phyloP scores from a whole-genome alignment of 2,113 vertebrate genomes.

The Etheostoma spectabile region DNA sequence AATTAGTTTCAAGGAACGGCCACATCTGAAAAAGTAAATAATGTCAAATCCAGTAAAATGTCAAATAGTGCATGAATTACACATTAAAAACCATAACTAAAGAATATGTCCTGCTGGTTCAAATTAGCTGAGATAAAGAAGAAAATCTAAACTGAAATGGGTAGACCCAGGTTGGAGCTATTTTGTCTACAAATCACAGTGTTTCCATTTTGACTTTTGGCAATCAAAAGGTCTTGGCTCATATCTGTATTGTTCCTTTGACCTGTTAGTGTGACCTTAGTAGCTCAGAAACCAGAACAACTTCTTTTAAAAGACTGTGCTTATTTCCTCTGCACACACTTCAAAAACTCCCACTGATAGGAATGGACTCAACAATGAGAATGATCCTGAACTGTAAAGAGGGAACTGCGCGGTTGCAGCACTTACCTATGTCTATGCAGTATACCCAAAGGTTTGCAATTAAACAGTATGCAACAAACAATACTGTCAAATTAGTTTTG shows the following conservation, averaged over 20 bases:
- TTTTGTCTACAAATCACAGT: conserved; percentile 44
- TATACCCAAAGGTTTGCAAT: neutral
- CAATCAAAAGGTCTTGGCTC: conserved; percentile 52
- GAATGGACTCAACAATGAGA: neutral
- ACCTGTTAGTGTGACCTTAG: conserved; percentile 41
- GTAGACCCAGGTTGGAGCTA: conserved; percentile 11
- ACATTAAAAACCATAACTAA: neutral
- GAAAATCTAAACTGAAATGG: neutral
- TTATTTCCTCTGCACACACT: conserved; percentile 46
- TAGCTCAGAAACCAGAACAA: conserved; percentile 37
- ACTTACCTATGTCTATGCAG: neutral
- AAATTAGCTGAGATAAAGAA: neutral
- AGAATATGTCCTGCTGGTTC: neutral
- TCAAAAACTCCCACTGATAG: conserved; percentile 23
- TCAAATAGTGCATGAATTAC: neutral
- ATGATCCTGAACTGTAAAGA: conserved; percentile 23
- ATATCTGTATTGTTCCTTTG: conserved; percentile 39
- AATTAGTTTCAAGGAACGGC: neutral
- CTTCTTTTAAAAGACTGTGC: conserved; percentile 45
- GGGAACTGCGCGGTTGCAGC: neutral
- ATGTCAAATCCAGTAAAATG: neutral
- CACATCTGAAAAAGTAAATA: conserved; percentile 1
- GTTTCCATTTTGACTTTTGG: conserved; percentile 49
- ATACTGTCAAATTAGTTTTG: neutral
- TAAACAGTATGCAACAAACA: neutral